Base-by-base conservation (phyloP, 2,888 invertebrate genomes). In the Unio pictorum region DNA sequence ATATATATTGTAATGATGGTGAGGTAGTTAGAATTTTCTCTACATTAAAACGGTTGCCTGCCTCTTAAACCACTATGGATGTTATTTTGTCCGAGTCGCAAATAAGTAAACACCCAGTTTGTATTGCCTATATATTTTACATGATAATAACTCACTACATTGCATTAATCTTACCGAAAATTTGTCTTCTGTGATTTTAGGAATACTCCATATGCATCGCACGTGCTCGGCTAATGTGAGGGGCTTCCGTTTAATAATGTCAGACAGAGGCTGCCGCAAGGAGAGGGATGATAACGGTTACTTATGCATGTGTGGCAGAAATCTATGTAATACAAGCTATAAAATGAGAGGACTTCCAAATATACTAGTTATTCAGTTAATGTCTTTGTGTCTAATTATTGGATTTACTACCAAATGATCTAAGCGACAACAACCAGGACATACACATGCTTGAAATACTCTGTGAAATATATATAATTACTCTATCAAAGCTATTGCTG, bases 281-380 rank as follows among this genome's bases (percentile, higher is more conserved):
- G 88, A 88, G 69, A 74, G 86, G 26, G 82, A 81, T 65, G 86
- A 86, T 23, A 87, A 88, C 67, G 88, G 88, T 34, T 81, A 84
- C 60, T 75, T 88, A 67, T 88, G 88, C 68, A 87, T 88, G 88
- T 88, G 88, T 69, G 86, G 86, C 26, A 82, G 82, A 66, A 80
- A 86, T 71, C 78, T 84, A 66, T 87, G 87, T 76, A 87, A 87
- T 72, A 67, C 57, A n/a, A 65, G 67, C 23, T 67, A 45, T 26
- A 57, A 28, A 5, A 20, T 18, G 56, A 23, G 58, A n/a, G 23
- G 28, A n/a, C 23, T 7, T 45, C 23, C 56, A 23, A 20, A 61
- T 57, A 26, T 3, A 45, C 45, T 15, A 15, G 15, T 45, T 11
- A 11, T 45, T 45, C 11, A 45, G 45, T 45, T 45, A 45, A 15